Conservation (phyloP, 2,888 invertebrate species). For the Trichopria drosophilae region DNA sequence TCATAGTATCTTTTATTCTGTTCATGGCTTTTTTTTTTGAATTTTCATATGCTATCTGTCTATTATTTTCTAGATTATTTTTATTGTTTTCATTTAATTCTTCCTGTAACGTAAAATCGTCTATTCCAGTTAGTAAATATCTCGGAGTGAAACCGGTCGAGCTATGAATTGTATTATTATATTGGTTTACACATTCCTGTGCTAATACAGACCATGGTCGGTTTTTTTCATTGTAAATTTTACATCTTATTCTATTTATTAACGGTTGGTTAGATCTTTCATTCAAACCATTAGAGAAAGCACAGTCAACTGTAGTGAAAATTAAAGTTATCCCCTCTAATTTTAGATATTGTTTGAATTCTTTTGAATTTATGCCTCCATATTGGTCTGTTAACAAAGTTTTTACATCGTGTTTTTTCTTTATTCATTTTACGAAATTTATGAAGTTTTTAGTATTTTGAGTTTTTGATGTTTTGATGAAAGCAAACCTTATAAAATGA, state of each 20-base stretch:
- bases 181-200: slow-evolving; percentile 38
- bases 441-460: slow-evolving; percentile 41
- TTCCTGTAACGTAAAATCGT: slow-evolving; percentile 27
- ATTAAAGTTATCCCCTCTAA: slow-evolving; percentile 37
- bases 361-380: slow-evolving; percentile 38
- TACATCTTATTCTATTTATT: slow-evolving; percentile 43
- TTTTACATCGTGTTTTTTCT: slow-evolving; percentile 24
- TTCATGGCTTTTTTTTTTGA: slow-evolving; percentile 19
- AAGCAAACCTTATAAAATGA: slow-evolving; percentile 41
- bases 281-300: slow-evolving; percentile 36
- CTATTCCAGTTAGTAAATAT: slow-evolving; percentile 37
- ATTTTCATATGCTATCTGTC: slow-evolving; percentile 33
- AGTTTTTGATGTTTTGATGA: slow-evolving; percentile 38
- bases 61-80: slow-evolving; percentile 35
- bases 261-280: slow-evolving; percentile 36
- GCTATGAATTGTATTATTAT: slow-evolving; percentile 40
- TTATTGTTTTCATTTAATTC: slow-evolving; percentile 31
- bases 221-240: slow-evolving; percentile 39
- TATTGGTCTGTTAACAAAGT: slow-evolving; percentile 41
- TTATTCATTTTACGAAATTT: slow-evolving; percentile 30
- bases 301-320: slow-evolving; percentile 39
- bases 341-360: slow-evolving; percentile 39
- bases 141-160: slow-evolving; percentile 37
- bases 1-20: slow-evolving; percentile 32
- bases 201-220: slow-evolving; percentile 41